Base-by-base conservation (phyloP, 2,797 vertebrate genomes). In the Mallotus villosus region DNA sequence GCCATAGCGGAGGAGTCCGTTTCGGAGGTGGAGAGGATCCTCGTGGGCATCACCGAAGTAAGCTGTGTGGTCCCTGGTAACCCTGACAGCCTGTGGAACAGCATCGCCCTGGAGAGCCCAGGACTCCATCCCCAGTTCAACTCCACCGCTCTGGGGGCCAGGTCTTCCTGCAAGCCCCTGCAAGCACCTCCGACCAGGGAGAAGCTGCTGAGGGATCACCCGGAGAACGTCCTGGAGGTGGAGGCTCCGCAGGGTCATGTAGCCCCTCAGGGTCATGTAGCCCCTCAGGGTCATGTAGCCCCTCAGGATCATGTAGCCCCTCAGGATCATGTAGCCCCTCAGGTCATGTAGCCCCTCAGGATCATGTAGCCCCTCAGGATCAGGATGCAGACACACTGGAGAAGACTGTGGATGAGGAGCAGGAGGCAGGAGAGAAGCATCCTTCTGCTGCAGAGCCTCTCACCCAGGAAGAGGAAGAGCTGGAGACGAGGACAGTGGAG, bases 101-200 rank as follows among this genome's bases (percentile, higher is more conserved):
- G 83, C n/a, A 65, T 76, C 22, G 0, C 19, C 51, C 69, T 91
- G 2, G 89, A 92, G 51, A 92, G 89, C 79, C 91, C 92, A 1
- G 81, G 93, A 72, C 85, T 89, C 14, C 65, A 4, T 11, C 93
- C 92, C 27, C 82, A 87, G 62, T 84, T 94, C 16, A 93, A 90
- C 81, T 94, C 93, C 7, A 94, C 93, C 2, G 58, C 62, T 6
- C 16, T 94, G 7, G 61, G 73, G 22, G 62, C 60, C 22, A 53
- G 46, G 32, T 71, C 59, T 5, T 49, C 11, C 59, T 27, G 17
- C 11, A 86, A 76, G 8, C 65, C 66, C 55, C 82, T 37, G 58
- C 21, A 19, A 55, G 57, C 24, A 19, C 57, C 68, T 24, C 34
- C 32, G 0, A 29, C n/a, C 17, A 29, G 2, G 14, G n/a, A 46